Percentiles rank a stretch among this genome's conserved stretches.
phyloP scores from a whole-genome alignment of 2,797 vertebrate genomes.

The Rhynchotus rufescens region DNA sequence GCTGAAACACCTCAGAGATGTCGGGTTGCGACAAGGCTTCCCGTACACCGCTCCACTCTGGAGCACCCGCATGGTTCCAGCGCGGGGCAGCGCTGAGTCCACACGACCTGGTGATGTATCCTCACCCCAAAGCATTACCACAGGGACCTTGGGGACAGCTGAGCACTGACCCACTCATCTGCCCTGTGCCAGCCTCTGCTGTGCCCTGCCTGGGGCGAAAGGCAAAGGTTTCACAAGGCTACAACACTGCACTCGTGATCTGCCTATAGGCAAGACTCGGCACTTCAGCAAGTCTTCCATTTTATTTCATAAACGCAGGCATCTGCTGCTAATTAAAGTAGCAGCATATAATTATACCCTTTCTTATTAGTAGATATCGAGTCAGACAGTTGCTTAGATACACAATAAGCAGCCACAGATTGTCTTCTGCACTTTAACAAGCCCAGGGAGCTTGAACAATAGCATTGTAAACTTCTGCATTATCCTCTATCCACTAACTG shows the following conservation, averaged over 20 bases:
- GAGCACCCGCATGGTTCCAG: neutral
- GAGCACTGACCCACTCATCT: neutral
- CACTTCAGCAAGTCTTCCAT: slow-evolving; percentile 72
- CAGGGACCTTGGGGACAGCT: fast-evolving
- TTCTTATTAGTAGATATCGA: slow-evolving; percentile 84
- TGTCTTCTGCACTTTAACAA: slow-evolving; percentile 75
- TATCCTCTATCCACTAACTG: slow-evolving; percentile 43
- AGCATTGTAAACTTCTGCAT: slow-evolving; percentile 64
- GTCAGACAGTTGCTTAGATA: slow-evolving; percentile 88
- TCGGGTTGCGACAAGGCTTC: neutral
- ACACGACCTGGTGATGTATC: neutral
- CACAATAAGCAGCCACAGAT: slow-evolving; percentile 83
- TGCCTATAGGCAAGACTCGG: slow-evolving; percentile 45
- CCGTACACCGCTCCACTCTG: too few species aligned
- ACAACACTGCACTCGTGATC: slow-evolving; percentile 18
- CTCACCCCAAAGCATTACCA: neutral
- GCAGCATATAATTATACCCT: slow-evolving; percentile 83
- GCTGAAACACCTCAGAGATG: neutral
- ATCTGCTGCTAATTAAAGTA: slow-evolving; percentile 87
- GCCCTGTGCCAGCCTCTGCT: neutral
- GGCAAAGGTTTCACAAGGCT: neutral
- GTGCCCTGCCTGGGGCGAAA: neutral
- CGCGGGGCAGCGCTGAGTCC: neutral
- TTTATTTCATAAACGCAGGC: slow-evolving; percentile 83
- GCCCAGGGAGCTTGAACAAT: slow-evolving; percentile 72